Base-by-base conservation (phyloP, 2,888 invertebrate species). In the Pristionchus arcanus region DNA sequence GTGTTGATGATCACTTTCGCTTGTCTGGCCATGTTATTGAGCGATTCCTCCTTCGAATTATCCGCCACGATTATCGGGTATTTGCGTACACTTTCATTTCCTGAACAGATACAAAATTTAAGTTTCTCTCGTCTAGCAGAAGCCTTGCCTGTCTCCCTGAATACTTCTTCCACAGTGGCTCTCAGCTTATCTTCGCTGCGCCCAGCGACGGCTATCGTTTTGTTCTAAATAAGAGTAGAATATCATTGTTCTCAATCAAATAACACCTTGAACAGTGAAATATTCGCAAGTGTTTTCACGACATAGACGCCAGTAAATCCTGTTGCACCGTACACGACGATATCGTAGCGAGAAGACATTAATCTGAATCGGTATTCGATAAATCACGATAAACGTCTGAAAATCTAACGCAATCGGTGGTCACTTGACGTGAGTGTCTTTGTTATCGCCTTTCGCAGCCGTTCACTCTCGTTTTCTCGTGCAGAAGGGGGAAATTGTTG, bases 311-410 rank as follows among this genome's bases (percentile, higher is more conserved):
- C 59, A 21, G 59, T 59, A 21, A 59, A 49, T 49, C 42, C 42
- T 0, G 42, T 49, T 9, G 42, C 42, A 7, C 42, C 42, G 42
- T 49, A 49, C 19, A 25, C 59, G 3, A 59, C 68, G 68, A 68
- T 68, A n/a, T 68, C 68, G 68, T 31, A 68, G 31, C 68, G 68
- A 68, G 68, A 68, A 59, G 59, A 59, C 59, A 59, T 59, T 25
- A 25, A 5, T 49, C 42, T 49, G 25, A 21, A 15, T 59, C 19
- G 2, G 15, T 4, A 15, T 59, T 59, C 59, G 25, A 59, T 59
- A 19, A 59, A 59, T 3, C 19, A 68, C 68, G 68, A 3, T 28
- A n/a, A 31, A 49, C 0, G 42, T 42, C 5, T 42, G 42, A 9
- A 49, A 49, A 49, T 49, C 5, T 11, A 49, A 49, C 42, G 42